Conservation (phyloP, 2,888 invertebrate species). For the Platerodrilus igneus region DNA sequence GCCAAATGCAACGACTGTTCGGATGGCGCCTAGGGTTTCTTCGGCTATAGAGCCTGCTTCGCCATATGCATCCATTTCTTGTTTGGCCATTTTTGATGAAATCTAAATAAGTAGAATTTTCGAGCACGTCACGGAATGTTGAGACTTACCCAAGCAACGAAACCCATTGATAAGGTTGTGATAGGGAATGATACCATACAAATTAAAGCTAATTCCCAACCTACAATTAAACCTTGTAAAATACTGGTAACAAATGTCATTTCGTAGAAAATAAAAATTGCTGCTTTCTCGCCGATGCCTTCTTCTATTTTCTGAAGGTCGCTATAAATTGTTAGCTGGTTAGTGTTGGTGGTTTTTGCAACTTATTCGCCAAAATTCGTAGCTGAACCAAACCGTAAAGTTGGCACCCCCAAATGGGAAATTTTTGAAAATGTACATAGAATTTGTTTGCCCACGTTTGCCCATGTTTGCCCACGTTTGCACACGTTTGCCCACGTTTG, state of each 20-base stretch:
- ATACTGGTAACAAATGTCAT: constrained; percentile 64
- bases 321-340: constrained; percentile 48
- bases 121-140: not conserved
- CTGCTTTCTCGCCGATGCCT: constrained; percentile 78
- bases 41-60: constrained; percentile 73
- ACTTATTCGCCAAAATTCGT: too few relatives aligned
- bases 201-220: constrained; percentile 77
- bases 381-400: too few relatives aligned
- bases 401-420: too few relatives aligned
- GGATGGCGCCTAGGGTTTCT: constrained; percentile 68
- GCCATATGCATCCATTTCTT: constrained; percentile 68
- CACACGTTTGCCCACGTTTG: too few relatives aligned
- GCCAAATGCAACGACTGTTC: constrained; percentile 75
- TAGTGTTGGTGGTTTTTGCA: too few relatives aligned
- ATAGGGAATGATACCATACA: constrained; percentile 69
- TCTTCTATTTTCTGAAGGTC: constrained; percentile 74
- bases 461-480: too few relatives aligned
- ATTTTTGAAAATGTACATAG: too few relatives aligned
- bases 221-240: constrained; percentile 66
- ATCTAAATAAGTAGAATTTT: constrained; percentile 51
- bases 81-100: constrained; percentile 58
- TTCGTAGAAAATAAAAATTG: constrained; percentile 66
- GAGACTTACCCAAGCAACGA: constrained; percentile 57
- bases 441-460: too few relatives aligned
- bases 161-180: constrained; percentile 59